Evolutionary conservation across 2,113 vertebrate species (phyloP).

Genomic region (Amazona vittata): DNA sequence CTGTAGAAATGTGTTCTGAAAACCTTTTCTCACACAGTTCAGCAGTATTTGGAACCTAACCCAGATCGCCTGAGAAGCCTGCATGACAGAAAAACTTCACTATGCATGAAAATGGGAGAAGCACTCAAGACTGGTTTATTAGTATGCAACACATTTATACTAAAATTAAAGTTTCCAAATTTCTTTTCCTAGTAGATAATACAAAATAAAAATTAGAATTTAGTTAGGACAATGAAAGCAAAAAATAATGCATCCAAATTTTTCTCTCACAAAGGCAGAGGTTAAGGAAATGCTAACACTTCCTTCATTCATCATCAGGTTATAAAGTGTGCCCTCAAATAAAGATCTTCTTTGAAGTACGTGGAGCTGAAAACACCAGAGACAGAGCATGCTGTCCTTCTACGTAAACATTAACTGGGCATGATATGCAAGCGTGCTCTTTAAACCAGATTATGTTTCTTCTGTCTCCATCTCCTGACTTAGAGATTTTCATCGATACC

Average conservation of each 20-base stretch:
- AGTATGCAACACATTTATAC: background rate
- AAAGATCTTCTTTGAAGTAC: conserved; percentile 73
- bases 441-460: conserved; percentile 29
- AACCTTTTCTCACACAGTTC: conserved; percentile 50
- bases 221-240: conserved; percentile 8
- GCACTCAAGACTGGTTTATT: conserved; percentile 29
- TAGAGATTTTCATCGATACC: conserved; percentile 20
- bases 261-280: conserved; percentile 7
- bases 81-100: background rate
- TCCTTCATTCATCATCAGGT: conserved; percentile 59
- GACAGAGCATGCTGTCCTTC: conserved; percentile 51
- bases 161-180: conserved; percentile 37
- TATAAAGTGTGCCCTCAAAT: conserved; percentile 58
- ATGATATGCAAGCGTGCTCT: conserved; percentile 51
- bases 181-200: background rate
- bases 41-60: conserved; percentile 27
- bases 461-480: conserved; percentile 36
- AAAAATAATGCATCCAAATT: conserved; percentile 15
- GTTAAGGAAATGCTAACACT: conserved; percentile 38
- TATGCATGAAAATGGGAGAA: background rate
- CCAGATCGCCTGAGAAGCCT: background rate
- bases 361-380: conserved; percentile 63
- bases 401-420: conserved; percentile 56
- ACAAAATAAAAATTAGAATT: background rate
- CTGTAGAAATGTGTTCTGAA: conserved; percentile 53